Evolutionary conservation across 2,113 vertebrate species (phyloP).

Genomic region (Ctenodactylus gundi): DNA sequence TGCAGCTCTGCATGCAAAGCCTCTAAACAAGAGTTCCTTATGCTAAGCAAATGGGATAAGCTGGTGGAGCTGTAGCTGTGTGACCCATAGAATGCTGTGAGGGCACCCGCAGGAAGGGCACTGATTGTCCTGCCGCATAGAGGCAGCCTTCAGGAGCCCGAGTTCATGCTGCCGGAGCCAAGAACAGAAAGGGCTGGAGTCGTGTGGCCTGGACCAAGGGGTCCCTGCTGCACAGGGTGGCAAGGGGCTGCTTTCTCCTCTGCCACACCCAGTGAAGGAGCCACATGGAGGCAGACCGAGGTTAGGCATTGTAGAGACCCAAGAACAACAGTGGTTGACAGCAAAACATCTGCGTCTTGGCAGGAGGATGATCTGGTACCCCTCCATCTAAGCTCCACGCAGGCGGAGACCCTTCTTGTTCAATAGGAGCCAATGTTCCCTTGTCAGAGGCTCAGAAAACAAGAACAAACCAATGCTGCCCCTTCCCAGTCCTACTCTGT

Average conservation of each 20-base stretch:
- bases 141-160: neutral
- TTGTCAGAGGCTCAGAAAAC: neutral
- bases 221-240: neutral
- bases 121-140: neutral
- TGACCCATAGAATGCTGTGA: rapidly evolving
- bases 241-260: neutral
- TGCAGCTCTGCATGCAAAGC: neutral
- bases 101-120: neutral
- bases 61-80: rapidly evolving
- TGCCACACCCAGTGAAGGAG: no score
- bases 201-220: neutral
- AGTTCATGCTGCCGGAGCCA: neutral
- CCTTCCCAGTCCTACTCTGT: no score
- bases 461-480: neutral
- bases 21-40: neutral
- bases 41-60: neutral
- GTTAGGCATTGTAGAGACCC: constrained; percentile 59
- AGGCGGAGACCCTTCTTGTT: neutral
- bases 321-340: neutral
- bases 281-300: neutral
- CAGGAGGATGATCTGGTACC: no score
- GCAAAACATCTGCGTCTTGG: no score
- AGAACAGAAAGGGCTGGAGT: neutral
- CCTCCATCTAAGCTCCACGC: neutral
- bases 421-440: neutral